Conservation (phyloP, 2,888 invertebrate genomes). For the Monoplex corrugatus region DNA sequence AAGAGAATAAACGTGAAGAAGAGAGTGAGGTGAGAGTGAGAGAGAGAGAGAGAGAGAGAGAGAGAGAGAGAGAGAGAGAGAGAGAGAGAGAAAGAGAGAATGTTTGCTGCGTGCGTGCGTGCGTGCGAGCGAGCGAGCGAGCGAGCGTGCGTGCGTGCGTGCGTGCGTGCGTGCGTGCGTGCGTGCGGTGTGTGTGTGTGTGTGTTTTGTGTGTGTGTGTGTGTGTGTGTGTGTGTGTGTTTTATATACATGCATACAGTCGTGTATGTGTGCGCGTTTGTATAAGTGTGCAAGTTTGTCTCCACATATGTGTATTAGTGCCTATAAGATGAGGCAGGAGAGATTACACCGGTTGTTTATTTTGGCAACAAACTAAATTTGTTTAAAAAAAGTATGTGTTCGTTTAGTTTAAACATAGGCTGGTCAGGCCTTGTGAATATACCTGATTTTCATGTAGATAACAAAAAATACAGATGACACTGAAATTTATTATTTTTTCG, state of each 20-base stretch:
- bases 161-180: conserved; percentile 38
- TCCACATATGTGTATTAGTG: too few relatives aligned
- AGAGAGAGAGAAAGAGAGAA: background rate
- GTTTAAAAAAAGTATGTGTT: too few relatives aligned
- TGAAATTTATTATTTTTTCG: too few relatives aligned
- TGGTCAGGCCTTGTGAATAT: too few relatives aligned
- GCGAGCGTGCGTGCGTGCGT: conserved; percentile 36
- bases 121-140: background rate
- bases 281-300: too few relatives aligned
- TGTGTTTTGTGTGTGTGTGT: conserved; percentile 17
- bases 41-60: conserved; percentile 41
- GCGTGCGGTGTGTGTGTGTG: conserved; percentile 26
- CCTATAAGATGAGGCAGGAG: too few relatives aligned
- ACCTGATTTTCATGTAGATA: too few relatives aligned
- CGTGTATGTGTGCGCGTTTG: conserved; percentile 19
- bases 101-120: background rate
- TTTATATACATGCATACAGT: background rate
- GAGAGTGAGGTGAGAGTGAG: conserved; percentile 10
- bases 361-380: too few relatives aligned
- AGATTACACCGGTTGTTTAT: too few relatives aligned
- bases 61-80: background rate
- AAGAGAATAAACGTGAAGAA: background rate
- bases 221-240: conserved; percentile 4
- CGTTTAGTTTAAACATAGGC: too few relatives aligned
- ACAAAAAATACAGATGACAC: too few relatives aligned